Evolutionary conservation across 2,797 vertebrate genomes (phyloP), one percentile per base, ranked within the genome.

Genomic region (Enteromius argenteus): DNA sequence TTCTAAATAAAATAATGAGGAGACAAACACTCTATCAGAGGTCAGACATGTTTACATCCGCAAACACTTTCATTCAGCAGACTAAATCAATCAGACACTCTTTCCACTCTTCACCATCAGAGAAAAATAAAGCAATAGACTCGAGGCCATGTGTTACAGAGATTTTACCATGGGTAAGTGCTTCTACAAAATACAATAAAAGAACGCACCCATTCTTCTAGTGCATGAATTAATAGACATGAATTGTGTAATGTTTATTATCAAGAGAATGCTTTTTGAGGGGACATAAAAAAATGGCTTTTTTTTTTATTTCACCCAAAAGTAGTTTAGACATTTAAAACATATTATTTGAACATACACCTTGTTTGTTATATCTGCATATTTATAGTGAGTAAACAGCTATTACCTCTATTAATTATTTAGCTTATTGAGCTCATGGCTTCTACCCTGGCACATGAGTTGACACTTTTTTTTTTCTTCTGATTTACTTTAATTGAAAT

Each of bases 1-100:
- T 80, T 80, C 37, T 1, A 42, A 80, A 56, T 53, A 80, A 58
- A 71, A 80, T 68, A 71, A 71, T 30, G 68, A 27, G 21, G 51
- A 60, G 23, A 42, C 15, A 71, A 56, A 69, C 51, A 42, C 35
- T 78, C 37, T 19, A 27, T 71, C 44, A 68, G 30, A 44, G 51
- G n/a, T 71, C 49, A 71, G 35, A 10, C 51, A 2, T 68, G 49
- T 53, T 68, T 68, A 37, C 79, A 71, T 44, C 11, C 21, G 67
- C 67, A 80, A 58, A 27, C 10, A 30, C 6, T 44, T 58, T 30
- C 35, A 44, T 56, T 80, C 32, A 56, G 35, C 46, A 42, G n/a
- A 42, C 64, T 35, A 27, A 69, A 80, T 56, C 49, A 80, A 80
- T 69, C 66, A 1, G n/a, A 56, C 39, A 27, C 13, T 56, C n/a